A percentile compares a stretch with the other conserved stretches of the same genome.
These are phyloP conservation scores for Gulo gulo DNA, from an alignment of 2,113 vertebrate genomes.

Conservation along the genomic window DNA sequence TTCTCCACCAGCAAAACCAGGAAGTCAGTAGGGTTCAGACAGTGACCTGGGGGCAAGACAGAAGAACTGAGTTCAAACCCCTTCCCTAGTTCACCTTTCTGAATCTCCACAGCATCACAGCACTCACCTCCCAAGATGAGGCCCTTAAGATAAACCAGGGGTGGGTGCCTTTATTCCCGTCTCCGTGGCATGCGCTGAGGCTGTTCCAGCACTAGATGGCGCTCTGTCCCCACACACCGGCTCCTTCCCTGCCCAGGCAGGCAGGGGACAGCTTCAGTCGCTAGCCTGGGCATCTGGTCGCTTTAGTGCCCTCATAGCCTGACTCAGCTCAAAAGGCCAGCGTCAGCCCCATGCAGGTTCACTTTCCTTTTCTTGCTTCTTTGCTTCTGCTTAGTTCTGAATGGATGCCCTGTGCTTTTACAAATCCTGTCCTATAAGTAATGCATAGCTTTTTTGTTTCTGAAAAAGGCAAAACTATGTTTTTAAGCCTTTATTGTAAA, in stretches of 20 bases:
- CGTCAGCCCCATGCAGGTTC: not conserved
- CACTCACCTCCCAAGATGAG: not conserved
- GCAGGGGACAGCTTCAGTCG: fast-evolving
- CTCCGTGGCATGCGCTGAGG: not conserved
- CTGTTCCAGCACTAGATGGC: constrained; percentile 36
- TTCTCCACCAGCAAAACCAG: not conserved
- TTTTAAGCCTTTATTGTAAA: not conserved
- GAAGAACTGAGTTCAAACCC: not conserved
- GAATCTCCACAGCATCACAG: not conserved
- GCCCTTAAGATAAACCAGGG: fast-evolving
- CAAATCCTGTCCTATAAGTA: not conserved
- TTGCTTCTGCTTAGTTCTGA: not conserved
- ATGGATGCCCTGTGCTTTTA: not conserved
- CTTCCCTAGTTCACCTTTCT: not conserved
- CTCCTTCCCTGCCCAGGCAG: fast-evolving
- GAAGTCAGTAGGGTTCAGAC: not conserved
- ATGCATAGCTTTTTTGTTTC: not conserved
- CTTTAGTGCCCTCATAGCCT: not conserved
- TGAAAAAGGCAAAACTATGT: not conserved
- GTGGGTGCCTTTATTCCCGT: not conserved
- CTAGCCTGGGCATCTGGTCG: not conserved
- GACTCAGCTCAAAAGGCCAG: not conserved
- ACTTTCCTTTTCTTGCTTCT: not conserved
- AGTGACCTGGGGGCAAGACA: not conserved
- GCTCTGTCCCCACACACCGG: not conserved